A percentile compares a stretch with the other conserved stretches of the same genome.
Evolutionary conservation across 2,113 vertebrate genomes (phyloP).

Genomic region (Indri indri): DNA sequence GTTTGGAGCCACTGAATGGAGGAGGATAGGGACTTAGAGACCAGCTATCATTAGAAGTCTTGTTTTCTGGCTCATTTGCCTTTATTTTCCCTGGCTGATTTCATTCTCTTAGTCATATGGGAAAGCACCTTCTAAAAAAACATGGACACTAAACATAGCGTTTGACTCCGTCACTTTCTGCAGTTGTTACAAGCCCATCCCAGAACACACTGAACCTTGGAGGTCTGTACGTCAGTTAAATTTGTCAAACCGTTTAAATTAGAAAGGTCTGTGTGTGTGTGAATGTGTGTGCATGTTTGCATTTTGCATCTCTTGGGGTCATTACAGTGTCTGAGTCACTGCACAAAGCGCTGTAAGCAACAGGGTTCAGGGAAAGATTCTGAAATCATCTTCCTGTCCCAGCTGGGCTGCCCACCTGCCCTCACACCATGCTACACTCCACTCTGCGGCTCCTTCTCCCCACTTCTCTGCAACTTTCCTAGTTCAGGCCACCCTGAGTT

Average conservation of each 20-base stretch:
- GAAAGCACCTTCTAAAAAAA: slow-evolving; percentile 61
- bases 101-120: slow-evolving; percentile 55
- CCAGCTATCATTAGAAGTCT: background rate
- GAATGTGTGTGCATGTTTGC: accelerated
- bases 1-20: background rate
- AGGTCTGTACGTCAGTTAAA: background rate
- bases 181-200: background rate
- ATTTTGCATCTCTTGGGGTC: background rate
- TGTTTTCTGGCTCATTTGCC: background rate
- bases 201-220: background rate
- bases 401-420: background rate
- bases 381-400: background rate
- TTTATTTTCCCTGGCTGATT: slow-evolving; percentile 46
- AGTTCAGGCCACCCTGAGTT: background rate
- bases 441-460: background rate
- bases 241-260: background rate
- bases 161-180: background rate
- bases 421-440: background rate
- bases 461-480: background rate
- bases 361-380: background rate
- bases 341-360: background rate
- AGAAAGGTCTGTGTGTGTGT: background rate
- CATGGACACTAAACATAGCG: slow-evolving; percentile 1
- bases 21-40: background rate
- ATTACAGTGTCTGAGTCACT: background rate